These are phyloP conservation scores for Chromis chromis DNA, from an alignment of 2,797 vertebrate species.

Conservation along the genomic window DNA sequence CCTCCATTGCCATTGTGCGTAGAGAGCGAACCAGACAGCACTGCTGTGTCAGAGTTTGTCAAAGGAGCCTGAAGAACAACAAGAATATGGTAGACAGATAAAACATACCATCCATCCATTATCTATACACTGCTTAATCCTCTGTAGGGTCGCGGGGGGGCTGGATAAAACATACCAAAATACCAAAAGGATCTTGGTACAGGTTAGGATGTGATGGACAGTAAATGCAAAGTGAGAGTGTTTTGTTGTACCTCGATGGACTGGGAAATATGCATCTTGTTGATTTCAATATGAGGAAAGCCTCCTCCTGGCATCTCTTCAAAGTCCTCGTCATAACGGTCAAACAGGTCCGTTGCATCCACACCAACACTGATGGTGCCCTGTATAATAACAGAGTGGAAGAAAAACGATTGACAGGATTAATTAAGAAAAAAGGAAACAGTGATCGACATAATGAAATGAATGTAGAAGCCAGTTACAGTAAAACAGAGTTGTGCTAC, in stretches of 20 bases:
- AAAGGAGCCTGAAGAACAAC: conserved; percentile 89
- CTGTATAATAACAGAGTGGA: conserved; percentile 75
- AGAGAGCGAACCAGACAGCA: conserved; percentile 96
- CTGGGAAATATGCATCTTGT: conserved; percentile 99
- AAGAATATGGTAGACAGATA: not conserved
- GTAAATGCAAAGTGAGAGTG: not conserved
- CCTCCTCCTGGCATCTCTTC: conserved; percentile 92
- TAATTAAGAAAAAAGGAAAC: conserved; percentile 21
- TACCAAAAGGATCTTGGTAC: not conserved
- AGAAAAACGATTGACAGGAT: conserved; percentile 14
- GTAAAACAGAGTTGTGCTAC: not conserved
- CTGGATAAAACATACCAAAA: conserved; percentile 6
- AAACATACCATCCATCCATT: conserved; percentile 8
- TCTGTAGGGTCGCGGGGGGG: too few species aligned
- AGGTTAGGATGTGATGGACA: not conserved
- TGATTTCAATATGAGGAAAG: conserved; percentile 97
- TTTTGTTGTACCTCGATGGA: conserved; percentile 92
- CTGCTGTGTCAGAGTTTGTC: conserved; percentile 93
- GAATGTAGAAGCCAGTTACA: conserved; percentile 3
- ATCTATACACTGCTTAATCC: too few species aligned
- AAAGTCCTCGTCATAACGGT: conserved; percentile 97
- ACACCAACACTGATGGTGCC: conserved; percentile 97
- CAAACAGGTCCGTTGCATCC: conserved; percentile 97
- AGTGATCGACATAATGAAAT: conserved; percentile 2
- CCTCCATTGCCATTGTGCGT: conserved; percentile 97